Evolutionary conservation across 1,140 invertebrate species (phyloP).

Genomic region (Stegodyphus mimosarum): DNA sequence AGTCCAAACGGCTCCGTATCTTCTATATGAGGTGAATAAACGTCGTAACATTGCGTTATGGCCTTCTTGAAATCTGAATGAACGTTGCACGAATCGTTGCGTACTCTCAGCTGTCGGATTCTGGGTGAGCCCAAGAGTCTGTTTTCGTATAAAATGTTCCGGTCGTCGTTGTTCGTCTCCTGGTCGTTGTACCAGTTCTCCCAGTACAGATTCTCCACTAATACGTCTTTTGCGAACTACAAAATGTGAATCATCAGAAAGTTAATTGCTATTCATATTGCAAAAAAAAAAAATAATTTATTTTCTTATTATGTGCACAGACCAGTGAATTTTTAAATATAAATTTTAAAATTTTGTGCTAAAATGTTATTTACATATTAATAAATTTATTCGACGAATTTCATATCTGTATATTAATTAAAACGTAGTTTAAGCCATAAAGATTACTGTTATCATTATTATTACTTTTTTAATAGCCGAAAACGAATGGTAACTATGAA

Average conservation of each 20-base stretch:
- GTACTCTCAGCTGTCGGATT: conserved; percentile 74
- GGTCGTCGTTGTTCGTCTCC: conserved; percentile 66
- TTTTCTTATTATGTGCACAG: too few species aligned
- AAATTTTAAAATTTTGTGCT: background rate
- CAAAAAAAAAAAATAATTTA: too few species aligned
- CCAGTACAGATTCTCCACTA: conserved; percentile 75
- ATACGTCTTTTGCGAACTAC: conserved; percentile 72
- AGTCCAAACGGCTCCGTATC: conserved; percentile 71
- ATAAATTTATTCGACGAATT: background rate
- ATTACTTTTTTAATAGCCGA: too few species aligned
- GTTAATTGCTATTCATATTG: background rate
- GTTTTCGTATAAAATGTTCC: conserved; percentile 76
- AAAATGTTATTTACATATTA: background rate
- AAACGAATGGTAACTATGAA: too few species aligned
- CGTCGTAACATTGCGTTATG: conserved; percentile 74
- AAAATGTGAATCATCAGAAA: conserved; percentile 29
- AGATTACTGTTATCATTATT: too few species aligned
- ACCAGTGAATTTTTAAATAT: too few species aligned
- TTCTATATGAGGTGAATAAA: conserved; percentile 68
- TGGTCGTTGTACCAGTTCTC: conserved; percentile 73
- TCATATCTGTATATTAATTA: too few species aligned
- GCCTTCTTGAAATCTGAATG: conserved; percentile 73
- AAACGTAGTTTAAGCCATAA: too few species aligned
- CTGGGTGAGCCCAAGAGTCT: conserved; percentile 76
- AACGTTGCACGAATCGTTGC: conserved; percentile 74